phyloP scores from a whole-genome alignment of 2,797 vertebrate genomes.

The Notamacropus eugenii region DNA sequence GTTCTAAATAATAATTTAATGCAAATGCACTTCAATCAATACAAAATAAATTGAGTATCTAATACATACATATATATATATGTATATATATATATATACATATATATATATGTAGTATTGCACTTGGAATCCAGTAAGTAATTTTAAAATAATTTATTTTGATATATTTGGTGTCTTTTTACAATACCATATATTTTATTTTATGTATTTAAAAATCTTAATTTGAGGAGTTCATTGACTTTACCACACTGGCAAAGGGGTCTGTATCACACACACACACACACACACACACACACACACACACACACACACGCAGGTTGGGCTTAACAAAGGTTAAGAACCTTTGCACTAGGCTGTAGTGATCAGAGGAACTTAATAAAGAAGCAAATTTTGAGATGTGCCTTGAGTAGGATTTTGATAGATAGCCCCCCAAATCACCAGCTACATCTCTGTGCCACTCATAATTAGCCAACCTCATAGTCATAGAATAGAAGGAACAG shows the following conservation, averaged over 20 bases:
- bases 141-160: background rate
- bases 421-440: background rate
- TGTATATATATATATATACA: background rate
- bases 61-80: background rate
- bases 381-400: constrained; percentile 3
- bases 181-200: background rate
- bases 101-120: background rate
- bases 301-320: background rate
- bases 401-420: background rate
- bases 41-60: background rate
- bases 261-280: background rate
- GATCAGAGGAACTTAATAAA: background rate
- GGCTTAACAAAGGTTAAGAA: background rate
- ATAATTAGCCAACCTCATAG: background rate
- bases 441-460: background rate
- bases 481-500: background rate
- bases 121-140: background rate
- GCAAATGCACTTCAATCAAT: background rate
- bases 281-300: background rate
- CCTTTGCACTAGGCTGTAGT: background rate
- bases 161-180: background rate
- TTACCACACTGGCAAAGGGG: background rate
- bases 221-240: background rate
- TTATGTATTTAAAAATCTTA: background rate
- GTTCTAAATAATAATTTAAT: background rate